Evolutionary conservation across 2,113 vertebrate species (phyloP).

Genomic region (Misgurnus mizolepis): DNA sequence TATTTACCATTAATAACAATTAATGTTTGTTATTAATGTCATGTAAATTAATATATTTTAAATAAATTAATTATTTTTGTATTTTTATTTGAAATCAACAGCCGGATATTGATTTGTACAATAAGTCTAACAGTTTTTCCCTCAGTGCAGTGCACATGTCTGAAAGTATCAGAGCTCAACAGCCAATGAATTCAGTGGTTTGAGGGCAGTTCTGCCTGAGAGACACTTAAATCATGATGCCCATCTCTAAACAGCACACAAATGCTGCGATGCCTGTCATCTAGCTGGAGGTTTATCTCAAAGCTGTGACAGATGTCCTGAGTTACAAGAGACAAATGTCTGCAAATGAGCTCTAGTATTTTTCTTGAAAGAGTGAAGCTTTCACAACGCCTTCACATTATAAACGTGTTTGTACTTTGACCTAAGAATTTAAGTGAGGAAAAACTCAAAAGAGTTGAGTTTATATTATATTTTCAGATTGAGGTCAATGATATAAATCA

Average conservation of each 20-base stretch:
- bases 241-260: slow-evolving; percentile 7
- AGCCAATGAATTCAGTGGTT: slow-evolving; percentile 14
- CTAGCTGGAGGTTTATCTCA: slow-evolving; percentile 48
- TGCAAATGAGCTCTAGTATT: neutral
- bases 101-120: neutral
- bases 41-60: too few species aligned
- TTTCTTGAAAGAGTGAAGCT: neutral
- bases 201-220: slow-evolving; percentile 28
- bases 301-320: slow-evolving; percentile 52
- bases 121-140: neutral
- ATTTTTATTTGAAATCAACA: neutral
- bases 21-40: too few species aligned
- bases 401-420: slow-evolving; percentile 6
- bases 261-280: slow-evolving; percentile 20
- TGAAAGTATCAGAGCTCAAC: slow-evolving; percentile 11
- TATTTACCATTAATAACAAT: too few species aligned
- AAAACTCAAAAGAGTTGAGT: too few species aligned
- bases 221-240: slow-evolving; percentile 41
- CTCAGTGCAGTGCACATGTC: slow-evolving; percentile 4
- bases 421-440: neutral
- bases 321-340: slow-evolving; percentile 36
- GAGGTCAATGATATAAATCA: too few species aligned
- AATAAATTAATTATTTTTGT: neutral
- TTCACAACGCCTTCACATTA: neutral
- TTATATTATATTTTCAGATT: too few species aligned